Evolutionary conservation across 2,113 vertebrate species (phyloP), one percentile per base, ranked within the genome.

Genomic region (Nothoprocta perdicaria): DNA sequence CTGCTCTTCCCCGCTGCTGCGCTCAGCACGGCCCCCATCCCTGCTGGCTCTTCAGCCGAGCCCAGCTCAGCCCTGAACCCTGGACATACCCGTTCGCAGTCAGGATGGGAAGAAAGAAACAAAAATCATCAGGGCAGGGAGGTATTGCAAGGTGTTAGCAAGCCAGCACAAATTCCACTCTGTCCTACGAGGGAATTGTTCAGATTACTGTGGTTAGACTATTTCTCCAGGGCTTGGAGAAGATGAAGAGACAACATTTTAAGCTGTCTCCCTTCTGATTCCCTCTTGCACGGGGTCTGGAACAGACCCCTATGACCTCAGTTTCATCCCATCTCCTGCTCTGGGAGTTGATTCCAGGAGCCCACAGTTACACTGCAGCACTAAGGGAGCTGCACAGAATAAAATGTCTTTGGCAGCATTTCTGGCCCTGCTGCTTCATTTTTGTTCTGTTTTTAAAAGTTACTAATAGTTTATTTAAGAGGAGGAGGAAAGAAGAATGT

Each of bases 401-500:
- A 90, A 94, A 93, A 90, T n/a, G 2, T 67, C 88, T 94, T 76
- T 76, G 71, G 62, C 79, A 78, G 74, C 74, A 78, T 65, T 91
- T 78, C 95, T 92, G 86, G 79, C 89, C 67, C 27, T 16, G 66
- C 79, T 94, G 74, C 77, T 94, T 95, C 80, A 86, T 94, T 93
- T 90, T 94, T 94, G 67, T 86, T 93, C 86, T 96, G 93, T 96
- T 97, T 96, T 96, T 94, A 92, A 95, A 97, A 92, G 84, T 88
- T 89, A 88, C 90, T 95, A 90, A 78, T 90, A 81, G 96, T 93
- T 97, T 97, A 95, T 92, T 97, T 97, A 96, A 95, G 91, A 96
- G 90, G 92, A 96, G 94, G 91, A 97, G 95, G 93, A 92, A 94
- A 96, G 82, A 97, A 97, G 94, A 96, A 97, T 94, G 96, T 86